Evolutionary conservation across 2,113 vertebrate genomes (phyloP).

Genomic region (Bos javanicus): DNA sequence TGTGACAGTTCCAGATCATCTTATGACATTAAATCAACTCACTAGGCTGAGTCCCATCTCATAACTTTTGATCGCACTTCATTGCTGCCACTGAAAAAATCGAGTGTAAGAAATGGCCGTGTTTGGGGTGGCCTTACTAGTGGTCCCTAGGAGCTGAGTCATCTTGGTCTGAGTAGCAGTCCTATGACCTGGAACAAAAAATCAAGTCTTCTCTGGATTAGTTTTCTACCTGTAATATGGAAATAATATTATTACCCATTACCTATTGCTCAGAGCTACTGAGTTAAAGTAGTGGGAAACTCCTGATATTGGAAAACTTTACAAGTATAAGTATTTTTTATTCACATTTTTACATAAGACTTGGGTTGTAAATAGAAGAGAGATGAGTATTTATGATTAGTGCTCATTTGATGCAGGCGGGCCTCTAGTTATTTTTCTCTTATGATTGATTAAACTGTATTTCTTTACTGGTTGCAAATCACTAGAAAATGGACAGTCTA

Average conservation of each 20-base stretch:
- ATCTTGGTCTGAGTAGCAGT: not conserved
- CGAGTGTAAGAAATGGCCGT: not conserved
- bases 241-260: not conserved
- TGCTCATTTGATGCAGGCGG: not conserved
- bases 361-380: not conserved
- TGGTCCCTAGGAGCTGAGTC: not conserved
- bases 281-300: not conserved
- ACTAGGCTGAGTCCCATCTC: not conserved
- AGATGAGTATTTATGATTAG: not conserved
- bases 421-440: not conserved
- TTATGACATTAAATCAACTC: not conserved
- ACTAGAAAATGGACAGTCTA: not conserved
- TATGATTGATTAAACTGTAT: not conserved
- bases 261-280: not conserved
- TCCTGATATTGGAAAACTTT: not conserved
- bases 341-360: not conserved
- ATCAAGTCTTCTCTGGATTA: not conserved
- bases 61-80: not conserved
- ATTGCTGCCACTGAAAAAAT: not conserved
- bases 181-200: not conserved
- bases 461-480: not conserved
- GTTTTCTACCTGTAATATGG: not conserved
- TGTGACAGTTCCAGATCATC: not conserved
- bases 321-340: not conserved
- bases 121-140: not conserved